Percentiles rank a stretch among this genome's conserved stretches.
These are phyloP conservation scores for Cryptotis parvus DNA, from an alignment of 2,113 vertebrate species.

Conservation along the genomic window DNA sequence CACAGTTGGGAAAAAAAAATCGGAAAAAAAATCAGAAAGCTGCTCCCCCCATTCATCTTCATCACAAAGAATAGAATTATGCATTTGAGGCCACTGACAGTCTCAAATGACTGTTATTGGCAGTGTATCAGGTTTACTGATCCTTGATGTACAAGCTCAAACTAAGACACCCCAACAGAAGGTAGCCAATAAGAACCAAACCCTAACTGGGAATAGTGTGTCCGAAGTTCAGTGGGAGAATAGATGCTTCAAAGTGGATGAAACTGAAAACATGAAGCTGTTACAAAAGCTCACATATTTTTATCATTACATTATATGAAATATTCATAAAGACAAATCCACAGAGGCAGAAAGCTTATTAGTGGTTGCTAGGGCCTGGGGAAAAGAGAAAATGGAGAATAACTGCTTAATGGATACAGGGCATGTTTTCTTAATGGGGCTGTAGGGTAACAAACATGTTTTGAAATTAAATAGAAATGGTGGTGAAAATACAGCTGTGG, in stretches of 20 bases:
- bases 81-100: background rate
- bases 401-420: accelerated
- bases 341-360: background rate
- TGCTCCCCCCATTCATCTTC: background rate
- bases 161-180: background rate
- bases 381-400: background rate
- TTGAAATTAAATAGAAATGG: background rate
- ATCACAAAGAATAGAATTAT: background rate
- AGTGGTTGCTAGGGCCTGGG: background rate
- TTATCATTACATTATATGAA: background rate
- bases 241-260: background rate
- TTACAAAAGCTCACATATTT: background rate
- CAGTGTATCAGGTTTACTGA: background rate
- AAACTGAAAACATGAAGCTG: background rate
- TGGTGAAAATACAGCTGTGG: background rate
- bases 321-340: background rate
- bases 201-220: background rate
- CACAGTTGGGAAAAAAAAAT: too few relatives aligned
- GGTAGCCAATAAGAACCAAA: background rate
- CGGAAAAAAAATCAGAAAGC: too few relatives aligned
- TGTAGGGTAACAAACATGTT: background rate
- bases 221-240: background rate
- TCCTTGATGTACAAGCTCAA: too few relatives aligned
- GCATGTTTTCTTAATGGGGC: background rate
- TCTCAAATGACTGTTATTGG: background rate